These are phyloP conservation scores for Edolisoma coerulescens DNA, from an alignment of 2,113 vertebrate genomes.

Conservation along the genomic window DNA sequence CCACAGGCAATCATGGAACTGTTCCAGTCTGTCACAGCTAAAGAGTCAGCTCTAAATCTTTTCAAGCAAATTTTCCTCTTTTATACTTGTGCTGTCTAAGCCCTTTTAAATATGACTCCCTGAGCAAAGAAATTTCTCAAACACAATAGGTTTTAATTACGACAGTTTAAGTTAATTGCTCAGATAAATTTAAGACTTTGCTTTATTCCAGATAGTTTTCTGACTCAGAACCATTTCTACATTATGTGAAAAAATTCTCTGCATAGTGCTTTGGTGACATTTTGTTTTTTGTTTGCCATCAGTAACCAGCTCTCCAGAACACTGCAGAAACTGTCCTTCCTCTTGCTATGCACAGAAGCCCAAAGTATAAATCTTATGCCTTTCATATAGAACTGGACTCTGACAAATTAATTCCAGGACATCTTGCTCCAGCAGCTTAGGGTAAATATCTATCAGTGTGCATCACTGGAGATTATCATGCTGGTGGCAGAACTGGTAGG, in stretches of 20 bases:
- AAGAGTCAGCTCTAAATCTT: slow-evolving; percentile 17
- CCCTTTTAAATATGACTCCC: background rate
- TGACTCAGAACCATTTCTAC: background rate
- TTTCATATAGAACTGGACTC: background rate
- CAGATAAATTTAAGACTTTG: background rate
- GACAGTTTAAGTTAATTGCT: background rate
- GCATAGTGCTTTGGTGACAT: background rate
- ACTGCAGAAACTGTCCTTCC: background rate
- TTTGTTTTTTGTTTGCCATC: background rate
- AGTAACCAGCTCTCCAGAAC: background rate
- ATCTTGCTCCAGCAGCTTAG: background rate
- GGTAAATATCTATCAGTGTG: background rate
- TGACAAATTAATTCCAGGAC: background rate
- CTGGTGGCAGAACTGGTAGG: background rate
- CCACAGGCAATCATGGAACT: background rate
- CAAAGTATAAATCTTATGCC: background rate
- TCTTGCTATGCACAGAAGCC: background rate
- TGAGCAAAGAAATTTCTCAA: background rate
- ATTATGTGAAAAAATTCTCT: background rate
- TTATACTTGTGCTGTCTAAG: background rate
- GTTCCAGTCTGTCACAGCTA: background rate
- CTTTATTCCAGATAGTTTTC: background rate
- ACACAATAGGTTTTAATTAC: background rate
- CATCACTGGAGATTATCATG: background rate
- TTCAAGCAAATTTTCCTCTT: background rate